These are phyloP conservation scores for Scalopus aquaticus DNA, from an alignment of 2,113 vertebrate species.

Conservation along the genomic window DNA sequence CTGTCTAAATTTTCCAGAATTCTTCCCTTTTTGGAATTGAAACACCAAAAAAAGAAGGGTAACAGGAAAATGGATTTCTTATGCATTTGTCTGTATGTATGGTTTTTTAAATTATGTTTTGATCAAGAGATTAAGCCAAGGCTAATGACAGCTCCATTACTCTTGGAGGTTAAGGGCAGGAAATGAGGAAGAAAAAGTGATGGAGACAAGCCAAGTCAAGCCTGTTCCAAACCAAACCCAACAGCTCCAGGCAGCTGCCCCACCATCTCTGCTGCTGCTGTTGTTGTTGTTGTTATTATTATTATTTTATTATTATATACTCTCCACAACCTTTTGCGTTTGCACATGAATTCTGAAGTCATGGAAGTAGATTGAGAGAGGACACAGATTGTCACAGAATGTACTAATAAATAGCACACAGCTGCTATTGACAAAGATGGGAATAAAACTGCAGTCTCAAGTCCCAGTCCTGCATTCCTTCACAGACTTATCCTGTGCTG, in stretches of 20 bases:
- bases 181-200: background rate
- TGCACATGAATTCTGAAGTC: background rate
- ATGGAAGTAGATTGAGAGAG: background rate
- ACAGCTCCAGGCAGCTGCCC: background rate
- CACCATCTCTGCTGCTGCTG: background rate
- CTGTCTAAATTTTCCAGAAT: background rate
- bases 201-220: background rate
- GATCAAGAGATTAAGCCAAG: slow-evolving; percentile 44
- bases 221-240: slow-evolving; percentile 15
- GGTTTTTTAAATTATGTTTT: background rate
- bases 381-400: background rate
- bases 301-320: background rate
- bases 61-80: background rate
- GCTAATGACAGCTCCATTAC: background rate
- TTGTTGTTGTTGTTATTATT: background rate
- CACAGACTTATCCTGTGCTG: background rate
- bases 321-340: background rate
- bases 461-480: background rate
- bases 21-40: slow-evolving; percentile 36
- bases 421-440: background rate
- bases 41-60: background rate
- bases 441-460: background rate
- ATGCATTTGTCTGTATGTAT: background rate
- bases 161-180: background rate
- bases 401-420: background rate